Conservation (phyloP, 2,888 invertebrate species). For the Noctua fimbriata region DNA sequence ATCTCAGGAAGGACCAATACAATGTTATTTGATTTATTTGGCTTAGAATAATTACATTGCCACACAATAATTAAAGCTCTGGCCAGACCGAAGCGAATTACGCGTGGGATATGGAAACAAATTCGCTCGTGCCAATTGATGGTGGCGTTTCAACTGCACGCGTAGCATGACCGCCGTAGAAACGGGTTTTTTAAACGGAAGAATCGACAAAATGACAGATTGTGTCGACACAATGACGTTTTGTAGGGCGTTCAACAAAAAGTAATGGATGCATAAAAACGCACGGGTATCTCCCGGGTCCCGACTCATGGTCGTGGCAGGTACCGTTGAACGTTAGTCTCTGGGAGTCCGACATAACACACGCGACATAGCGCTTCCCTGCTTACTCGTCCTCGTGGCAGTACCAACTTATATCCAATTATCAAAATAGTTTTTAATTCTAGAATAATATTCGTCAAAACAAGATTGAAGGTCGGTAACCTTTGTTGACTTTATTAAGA, state of each 20-base stretch:
- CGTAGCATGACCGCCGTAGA: too few species aligned
- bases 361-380: too few species aligned
- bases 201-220: too few species aligned
- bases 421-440: neutral
- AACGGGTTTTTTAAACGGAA: too few species aligned
- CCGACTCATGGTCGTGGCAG: neutral
- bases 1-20: too few species aligned
- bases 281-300: neutral
- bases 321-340: neutral
- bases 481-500: constrained; percentile 51
- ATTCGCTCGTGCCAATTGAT: neutral
- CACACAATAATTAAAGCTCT: neutral
- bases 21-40: too few species aligned
- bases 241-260: too few species aligned
- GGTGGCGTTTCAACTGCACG: neutral
- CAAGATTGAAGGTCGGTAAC: constrained; percentile 49
- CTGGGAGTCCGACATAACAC: neutral
- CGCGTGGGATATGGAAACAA: neutral
- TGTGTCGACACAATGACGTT: too few species aligned
- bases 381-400: too few species aligned
- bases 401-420: neutral
- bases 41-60: too few species aligned
- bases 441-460: neutral
- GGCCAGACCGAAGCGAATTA: neutral
- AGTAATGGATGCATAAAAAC: too few species aligned